phyloP scores from a whole-genome alignment of 1,140 invertebrate genomes.

The Papilio polytes region DNA sequence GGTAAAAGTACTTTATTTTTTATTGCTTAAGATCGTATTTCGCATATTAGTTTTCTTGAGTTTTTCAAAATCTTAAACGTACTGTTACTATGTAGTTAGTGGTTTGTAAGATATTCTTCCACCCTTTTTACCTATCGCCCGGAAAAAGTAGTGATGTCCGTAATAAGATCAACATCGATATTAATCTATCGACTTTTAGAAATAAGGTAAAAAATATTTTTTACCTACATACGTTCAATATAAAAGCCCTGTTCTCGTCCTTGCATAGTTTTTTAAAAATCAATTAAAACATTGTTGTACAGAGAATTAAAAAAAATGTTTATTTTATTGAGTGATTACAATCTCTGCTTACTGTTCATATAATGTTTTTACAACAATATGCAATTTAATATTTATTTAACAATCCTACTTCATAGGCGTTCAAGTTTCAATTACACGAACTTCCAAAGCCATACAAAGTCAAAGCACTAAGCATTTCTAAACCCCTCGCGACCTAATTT shows the following conservation, averaged over 20 bases:
- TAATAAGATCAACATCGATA: not conserved
- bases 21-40: no score
- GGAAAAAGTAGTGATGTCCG: not conserved
- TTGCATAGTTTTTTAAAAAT: no score
- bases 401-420: not conserved
- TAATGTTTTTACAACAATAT: not conserved
- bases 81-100: not conserved
- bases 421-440: not conserved
- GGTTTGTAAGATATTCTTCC: not conserved
- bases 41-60: not conserved
- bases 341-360: not conserved
- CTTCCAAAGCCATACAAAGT: constrained; percentile 19
- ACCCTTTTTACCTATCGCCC: not conserved
- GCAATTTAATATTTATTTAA: not conserved
- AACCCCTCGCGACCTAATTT: constrained; percentile 30
- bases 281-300: no score
- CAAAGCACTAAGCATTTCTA: constrained; percentile 28
- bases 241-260: not conserved
- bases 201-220: not conserved
- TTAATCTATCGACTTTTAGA: not conserved
- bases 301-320: no score
- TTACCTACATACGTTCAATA: not conserved
- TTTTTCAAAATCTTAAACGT: not conserved
- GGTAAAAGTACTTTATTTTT: no score
- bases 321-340: no score